phyloP scores from a whole-genome alignment of 2,113 vertebrate species.

The Muscicapa adusta region DNA sequence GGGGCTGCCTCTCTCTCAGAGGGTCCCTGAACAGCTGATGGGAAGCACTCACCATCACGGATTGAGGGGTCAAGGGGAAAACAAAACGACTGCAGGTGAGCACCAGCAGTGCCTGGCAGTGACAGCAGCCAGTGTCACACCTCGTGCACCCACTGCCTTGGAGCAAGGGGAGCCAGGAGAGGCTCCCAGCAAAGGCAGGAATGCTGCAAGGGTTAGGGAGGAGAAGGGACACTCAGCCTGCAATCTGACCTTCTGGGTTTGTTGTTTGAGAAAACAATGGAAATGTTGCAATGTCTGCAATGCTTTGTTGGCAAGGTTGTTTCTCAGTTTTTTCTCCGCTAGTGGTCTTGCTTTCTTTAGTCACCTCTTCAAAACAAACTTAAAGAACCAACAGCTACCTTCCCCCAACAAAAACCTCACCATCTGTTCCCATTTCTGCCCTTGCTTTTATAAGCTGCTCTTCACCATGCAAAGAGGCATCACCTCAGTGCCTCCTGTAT shows the following conservation, averaged over 20 bases:
- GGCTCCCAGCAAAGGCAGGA: not conserved
- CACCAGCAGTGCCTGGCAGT: not conserved
- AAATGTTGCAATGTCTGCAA: not conserved
- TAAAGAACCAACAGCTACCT: not conserved
- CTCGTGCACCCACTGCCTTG: not conserved
- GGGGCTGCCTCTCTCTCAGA: not conserved
- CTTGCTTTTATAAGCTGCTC: not conserved
- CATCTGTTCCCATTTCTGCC: slow-evolving; percentile 16
- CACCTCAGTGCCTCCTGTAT: not conserved
- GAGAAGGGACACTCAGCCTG: not conserved
- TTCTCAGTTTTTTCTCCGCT: not conserved
- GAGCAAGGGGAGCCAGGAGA: accelerated
- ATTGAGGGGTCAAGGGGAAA: not conserved
- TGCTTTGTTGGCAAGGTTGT: not conserved
- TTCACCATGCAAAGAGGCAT: not conserved
- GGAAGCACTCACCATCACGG: not conserved
- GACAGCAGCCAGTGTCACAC: accelerated
- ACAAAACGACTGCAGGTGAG: not conserved
- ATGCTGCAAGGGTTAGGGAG: not conserved
- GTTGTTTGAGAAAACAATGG: not conserved
- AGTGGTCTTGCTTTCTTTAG: not conserved
- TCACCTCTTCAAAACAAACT: not conserved
- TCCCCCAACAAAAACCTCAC: not conserved
- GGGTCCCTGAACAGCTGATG: not conserved
- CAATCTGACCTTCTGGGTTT: not conserved